Evolutionary conservation across 2,113 vertebrate genomes (phyloP).

Genomic region (Scomber japonicus): DNA sequence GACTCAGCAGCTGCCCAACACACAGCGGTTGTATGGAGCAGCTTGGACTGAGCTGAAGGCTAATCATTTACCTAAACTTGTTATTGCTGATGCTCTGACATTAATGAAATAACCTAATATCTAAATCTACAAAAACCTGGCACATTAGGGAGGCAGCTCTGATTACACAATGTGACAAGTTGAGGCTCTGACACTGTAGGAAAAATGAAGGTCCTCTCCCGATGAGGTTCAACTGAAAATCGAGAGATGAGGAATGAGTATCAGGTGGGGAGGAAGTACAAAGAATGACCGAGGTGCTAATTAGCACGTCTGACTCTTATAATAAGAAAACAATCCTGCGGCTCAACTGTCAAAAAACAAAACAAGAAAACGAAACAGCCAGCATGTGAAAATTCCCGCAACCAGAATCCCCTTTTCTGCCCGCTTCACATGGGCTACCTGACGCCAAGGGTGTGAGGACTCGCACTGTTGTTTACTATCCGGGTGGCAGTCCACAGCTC

Average conservation of each 20-base stretch:
- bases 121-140: not conserved
- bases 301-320: conserved; percentile 42
- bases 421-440: conserved; percentile 37
- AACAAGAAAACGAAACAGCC: conserved; percentile 50
- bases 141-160: not conserved
- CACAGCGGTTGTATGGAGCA: conserved; percentile 11
- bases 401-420: conserved; percentile 24
- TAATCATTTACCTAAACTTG: not conserved
- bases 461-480: conserved; percentile 86
- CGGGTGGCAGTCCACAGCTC: conserved; percentile 83
- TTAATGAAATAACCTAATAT: not conserved
- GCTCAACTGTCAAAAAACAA: conserved; percentile 47
- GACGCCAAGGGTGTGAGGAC: conserved; percentile 71
- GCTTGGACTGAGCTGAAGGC: not conserved
- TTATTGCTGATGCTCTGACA: not conserved
- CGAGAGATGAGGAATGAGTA: conserved; percentile 51
- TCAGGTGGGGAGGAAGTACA: conserved; percentile 61
- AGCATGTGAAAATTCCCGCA: conserved; percentile 76
- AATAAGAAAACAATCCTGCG: conserved; percentile 43
- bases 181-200: not conserved
- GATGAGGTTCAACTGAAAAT: conserved; percentile 22
- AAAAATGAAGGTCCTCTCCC: not conserved
- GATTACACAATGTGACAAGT: not conserved
- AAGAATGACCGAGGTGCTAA: conserved; percentile 51
- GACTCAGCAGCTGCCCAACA: conserved; percentile 64